phyloP scores from a whole-genome alignment of 2,888 invertebrate species.

The Agonopterix heracliana region DNA sequence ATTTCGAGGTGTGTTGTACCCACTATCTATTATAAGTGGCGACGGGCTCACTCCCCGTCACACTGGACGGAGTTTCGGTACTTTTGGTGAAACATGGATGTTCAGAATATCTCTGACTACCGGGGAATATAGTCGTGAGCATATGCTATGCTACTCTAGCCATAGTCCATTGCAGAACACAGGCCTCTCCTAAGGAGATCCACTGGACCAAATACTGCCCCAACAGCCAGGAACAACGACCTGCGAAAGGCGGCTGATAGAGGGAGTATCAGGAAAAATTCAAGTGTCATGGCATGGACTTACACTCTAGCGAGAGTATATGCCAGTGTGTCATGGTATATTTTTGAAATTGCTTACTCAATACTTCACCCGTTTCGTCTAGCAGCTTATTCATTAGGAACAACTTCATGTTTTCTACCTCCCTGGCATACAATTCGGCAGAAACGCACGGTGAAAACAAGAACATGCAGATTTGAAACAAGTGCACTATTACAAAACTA shows the following conservation, averaged over 20 bases:
- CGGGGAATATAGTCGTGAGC: no score
- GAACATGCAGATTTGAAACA: slow-evolving; percentile 44
- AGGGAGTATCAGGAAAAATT: neutral
- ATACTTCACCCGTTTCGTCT: slow-evolving; percentile 38
- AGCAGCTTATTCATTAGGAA: slow-evolving; percentile 45
- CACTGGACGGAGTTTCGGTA: no score
- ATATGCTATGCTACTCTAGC: no score
- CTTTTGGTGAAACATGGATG: no score
- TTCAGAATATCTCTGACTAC: no score
- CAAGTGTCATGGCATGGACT: neutral
- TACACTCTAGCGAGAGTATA: no score
- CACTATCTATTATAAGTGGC: no score
- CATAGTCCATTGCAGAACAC: neutral
- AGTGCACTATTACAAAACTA: slow-evolving; percentile 39
- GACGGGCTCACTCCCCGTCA: no score
- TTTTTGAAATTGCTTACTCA: neutral
- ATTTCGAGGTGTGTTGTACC: no score
- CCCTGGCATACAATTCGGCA: slow-evolving; percentile 43
- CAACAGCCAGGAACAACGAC: neutral
- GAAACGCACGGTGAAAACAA: slow-evolving; percentile 53
- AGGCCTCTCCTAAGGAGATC: neutral
- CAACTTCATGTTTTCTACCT: slow-evolving; percentile 50
- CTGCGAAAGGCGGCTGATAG: neutral
- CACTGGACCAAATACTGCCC: neutral
- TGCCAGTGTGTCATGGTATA: neutral